Conservation (phyloP, 2,113 vertebrate genomes). For the Oostethus manadensis region DNA sequence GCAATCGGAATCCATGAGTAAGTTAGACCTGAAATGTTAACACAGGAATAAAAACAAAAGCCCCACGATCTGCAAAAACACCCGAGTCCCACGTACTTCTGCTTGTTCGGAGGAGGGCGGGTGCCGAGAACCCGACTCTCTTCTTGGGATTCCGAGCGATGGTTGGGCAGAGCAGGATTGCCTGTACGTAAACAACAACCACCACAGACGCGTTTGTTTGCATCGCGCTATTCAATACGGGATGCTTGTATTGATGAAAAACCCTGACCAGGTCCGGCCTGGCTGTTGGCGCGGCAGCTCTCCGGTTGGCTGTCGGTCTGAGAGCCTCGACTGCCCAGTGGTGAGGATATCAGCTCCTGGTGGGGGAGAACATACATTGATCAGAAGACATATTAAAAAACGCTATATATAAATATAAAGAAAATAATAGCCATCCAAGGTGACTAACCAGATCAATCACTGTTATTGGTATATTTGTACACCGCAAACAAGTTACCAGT, state of each 20-base stretch:
- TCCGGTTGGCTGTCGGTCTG: constrained; percentile 62
- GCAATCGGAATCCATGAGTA: constrained; percentile 61
- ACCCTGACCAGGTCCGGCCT: constrained; percentile 44
- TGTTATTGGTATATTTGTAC: no score
- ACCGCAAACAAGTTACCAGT: no score
- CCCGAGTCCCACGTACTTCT: constrained; percentile 42
- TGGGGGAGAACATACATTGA: neutral
- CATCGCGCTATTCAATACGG: neutral
- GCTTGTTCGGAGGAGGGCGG: constrained; percentile 32
- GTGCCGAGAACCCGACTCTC: constrained; percentile 63
- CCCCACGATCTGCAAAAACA: no score
- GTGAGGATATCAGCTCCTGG: constrained; percentile 77
- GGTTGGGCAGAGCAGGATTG: constrained; percentile 17
- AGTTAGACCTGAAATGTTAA: constrained; percentile 35
- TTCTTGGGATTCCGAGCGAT: constrained; percentile 44
- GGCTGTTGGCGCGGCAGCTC: constrained; percentile 48
- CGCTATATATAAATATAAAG: no score
- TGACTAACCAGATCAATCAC: no score
- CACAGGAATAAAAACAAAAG: constrained; percentile 1
- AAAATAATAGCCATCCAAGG: no score
- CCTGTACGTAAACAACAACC: constrained; percentile 24
- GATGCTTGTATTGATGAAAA: neutral
- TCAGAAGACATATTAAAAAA: neutral
- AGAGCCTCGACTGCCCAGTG: constrained; percentile 60
- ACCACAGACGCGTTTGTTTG: neutral